Conservation (phyloP, 2,113 vertebrate species). For the Carassius carassius region DNA sequence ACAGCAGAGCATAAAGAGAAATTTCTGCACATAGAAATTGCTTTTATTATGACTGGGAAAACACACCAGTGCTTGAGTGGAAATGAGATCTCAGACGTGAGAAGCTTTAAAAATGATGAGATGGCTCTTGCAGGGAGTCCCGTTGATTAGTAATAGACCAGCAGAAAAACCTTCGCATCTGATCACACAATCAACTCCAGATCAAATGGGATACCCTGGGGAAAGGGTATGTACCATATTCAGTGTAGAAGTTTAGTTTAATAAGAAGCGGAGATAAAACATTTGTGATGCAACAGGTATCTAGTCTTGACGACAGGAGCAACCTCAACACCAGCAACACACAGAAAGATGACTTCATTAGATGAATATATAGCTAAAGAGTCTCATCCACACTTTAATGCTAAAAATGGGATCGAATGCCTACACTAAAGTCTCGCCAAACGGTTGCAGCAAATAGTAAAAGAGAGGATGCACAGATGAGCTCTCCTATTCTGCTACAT, state of each 20-base stretch:
- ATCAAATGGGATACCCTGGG: background rate
- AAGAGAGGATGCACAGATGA: background rate
- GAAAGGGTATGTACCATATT: background rate
- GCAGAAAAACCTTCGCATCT: background rate
- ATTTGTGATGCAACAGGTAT: background rate
- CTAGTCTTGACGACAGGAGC: background rate
- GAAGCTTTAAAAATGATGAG: conserved; percentile 40
- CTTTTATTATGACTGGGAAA: conserved; percentile 37
- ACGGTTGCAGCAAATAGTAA: background rate
- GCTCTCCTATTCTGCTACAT: background rate
- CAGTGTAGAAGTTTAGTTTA: background rate
- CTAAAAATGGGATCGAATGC: background rate
- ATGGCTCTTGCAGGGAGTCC: background rate
- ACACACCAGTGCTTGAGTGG: conserved; percentile 45
- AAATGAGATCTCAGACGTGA: conserved; percentile 61
- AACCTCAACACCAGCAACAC: background rate
- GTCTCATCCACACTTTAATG: background rate
- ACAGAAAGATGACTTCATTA: background rate
- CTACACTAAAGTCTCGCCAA: background rate
- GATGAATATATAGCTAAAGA: background rate
- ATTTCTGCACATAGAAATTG: conserved; percentile 36
- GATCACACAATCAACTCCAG: background rate
- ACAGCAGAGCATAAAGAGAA: conserved; percentile 39
- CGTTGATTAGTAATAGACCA: background rate
- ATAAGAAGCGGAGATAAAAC: background rate